Evolutionary conservation across 2,113 vertebrate species (phyloP), one percentile per base, ranked within the genome.

Genomic region (Anarrhichthys ocellatus): DNA sequence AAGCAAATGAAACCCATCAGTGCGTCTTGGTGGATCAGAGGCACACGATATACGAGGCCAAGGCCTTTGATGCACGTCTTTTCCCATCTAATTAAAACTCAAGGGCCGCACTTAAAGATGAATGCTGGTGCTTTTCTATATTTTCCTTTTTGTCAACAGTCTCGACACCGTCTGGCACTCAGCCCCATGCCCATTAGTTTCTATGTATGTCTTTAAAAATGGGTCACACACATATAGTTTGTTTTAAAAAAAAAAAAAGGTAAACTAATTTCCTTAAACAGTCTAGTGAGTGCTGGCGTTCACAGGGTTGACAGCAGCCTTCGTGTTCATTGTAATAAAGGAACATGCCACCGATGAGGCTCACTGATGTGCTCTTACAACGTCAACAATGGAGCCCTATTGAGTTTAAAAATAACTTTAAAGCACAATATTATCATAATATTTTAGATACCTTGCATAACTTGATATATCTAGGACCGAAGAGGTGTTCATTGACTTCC

Each of bases 1-100:
- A 40, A 73, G 77, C 70, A 76, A 78, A 87, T 87, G 59, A 82
- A 90, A 90, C 50, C 81, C 86, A 76, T 84, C 78, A 72, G 64
- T 38, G 24, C 50, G 82, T 83, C 77, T 67, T 4, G 32, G 72
- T 5, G 54, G 80, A 87, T 89, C 72, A 80, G 38, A 85, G 54
- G 65, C 22, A 32, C 58, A 40, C 24, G 0, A 56, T 59, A 56
- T 34, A 76, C 3, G 8, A 36, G 4, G 38, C 46, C 54, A 0
- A 64, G 48, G 50, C 34, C 62, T 83, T 83, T 76, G n/a, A 70
- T 78, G 56, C 27, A 15, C 1, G 67, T 73, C 81, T 70, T 29
- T 29, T 36, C 22, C 42, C 29, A 15, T 85, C 18, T 61, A 40
- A 66, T 64, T n/a, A 62, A 64, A 83, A 58, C 24, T 71, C 40